Conservation (phyloP, 2,113 vertebrate genomes). For the Hyla sarda region DNA sequence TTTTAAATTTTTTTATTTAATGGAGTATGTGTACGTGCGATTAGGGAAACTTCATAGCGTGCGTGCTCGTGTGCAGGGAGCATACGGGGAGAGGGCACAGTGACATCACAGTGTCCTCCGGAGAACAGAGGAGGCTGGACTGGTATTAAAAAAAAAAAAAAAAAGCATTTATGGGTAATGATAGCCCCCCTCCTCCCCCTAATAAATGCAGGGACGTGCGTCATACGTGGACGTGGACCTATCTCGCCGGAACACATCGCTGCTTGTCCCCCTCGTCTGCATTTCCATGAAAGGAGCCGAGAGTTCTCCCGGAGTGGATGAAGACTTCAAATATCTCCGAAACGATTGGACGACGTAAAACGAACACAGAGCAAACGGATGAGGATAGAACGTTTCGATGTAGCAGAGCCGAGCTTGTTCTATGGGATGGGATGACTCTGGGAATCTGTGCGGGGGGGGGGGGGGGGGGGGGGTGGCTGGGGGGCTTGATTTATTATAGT, state of each 20-base stretch:
- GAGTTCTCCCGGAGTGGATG: neutral
- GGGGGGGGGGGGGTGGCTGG: too few species aligned
- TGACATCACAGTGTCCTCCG: neutral
- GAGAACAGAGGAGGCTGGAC: neutral
- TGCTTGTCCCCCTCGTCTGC: neutral
- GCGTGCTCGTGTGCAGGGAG: neutral
- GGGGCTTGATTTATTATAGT: too few species aligned
- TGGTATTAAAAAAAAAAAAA: neutral
- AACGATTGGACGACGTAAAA: neutral
- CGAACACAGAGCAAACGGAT: too few species aligned
- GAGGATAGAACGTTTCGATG: neutral
- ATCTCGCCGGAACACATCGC: constrained; percentile 2
- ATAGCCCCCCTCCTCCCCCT: neutral
- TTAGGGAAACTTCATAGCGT: constrained; percentile 4
- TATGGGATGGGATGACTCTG: neutral
- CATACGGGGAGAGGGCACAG: too few species aligned
- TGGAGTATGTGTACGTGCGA: neutral
- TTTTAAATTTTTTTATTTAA: neutral
- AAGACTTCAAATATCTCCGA: neutral
- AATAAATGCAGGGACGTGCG: constrained; percentile 10
- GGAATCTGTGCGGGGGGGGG: too few species aligned
- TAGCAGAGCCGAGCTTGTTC: neutral
- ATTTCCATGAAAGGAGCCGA: neutral
- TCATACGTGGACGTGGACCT: constrained; percentile 14
- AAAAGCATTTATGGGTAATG: neutral